Conservation (phyloP, 2,113 vertebrate genomes). For the Hypanus sabinus region DNA sequence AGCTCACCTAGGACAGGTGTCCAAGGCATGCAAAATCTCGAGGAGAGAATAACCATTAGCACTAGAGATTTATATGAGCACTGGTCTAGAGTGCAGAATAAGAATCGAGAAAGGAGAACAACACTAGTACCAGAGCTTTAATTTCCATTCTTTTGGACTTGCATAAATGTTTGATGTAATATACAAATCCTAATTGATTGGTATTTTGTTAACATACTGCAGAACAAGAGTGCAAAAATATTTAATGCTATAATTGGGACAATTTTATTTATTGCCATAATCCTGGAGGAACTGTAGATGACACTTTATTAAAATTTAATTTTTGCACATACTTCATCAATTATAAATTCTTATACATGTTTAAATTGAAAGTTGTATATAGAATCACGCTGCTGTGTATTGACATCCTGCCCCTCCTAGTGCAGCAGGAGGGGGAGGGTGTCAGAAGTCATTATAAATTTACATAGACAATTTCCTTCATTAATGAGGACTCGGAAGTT, state of each 20-base stretch:
- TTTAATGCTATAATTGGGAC: not conserved
- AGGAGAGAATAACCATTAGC: too few relatives aligned
- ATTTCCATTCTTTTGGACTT: not conserved
- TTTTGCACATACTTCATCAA: too few relatives aligned
- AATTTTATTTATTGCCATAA: not conserved
- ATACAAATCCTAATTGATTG: not conserved
- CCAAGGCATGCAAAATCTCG: too few relatives aligned
- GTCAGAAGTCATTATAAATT: not conserved
- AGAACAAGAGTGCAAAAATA: not conserved
- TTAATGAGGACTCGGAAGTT: not conserved
- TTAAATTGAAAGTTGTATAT: not conserved
- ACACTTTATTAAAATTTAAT: not conserved
- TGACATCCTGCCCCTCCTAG: not conserved
- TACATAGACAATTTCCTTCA: not conserved
- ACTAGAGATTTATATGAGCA: too few relatives aligned
- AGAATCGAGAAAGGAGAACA: too few relatives aligned
- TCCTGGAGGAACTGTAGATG: not conserved
- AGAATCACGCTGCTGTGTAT: not conserved
- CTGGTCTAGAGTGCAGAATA: too few relatives aligned
- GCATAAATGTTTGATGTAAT: not conserved
- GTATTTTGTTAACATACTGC: not conserved
- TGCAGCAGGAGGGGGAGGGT: not conserved
- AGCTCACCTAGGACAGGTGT: too few relatives aligned
- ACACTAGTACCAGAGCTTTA: not conserved
- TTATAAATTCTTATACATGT: not conserved